phyloP scores from a whole-genome alignment of 1,140 invertebrate species.

The Ostrea denselamellosa region DNA sequence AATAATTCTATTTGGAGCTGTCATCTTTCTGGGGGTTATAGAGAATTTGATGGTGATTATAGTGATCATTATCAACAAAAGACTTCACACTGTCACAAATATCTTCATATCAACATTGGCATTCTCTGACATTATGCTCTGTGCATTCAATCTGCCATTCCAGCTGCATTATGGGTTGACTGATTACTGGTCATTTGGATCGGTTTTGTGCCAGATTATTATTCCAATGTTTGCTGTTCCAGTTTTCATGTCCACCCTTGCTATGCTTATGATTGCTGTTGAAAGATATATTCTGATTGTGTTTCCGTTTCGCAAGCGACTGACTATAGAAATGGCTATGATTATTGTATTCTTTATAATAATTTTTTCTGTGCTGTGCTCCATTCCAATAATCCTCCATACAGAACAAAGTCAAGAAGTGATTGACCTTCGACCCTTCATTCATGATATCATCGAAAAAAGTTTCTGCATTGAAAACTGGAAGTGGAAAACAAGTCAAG shows the following conservation, averaged over 20 bases:
- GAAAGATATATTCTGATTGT: constrained; percentile 85
- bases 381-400: constrained; percentile 74
- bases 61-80: constrained; percentile 91
- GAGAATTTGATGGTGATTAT: constrained; percentile 92
- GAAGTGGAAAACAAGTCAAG: constrained; percentile 61
- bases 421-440: constrained; percentile 59
- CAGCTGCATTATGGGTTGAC: constrained; percentile 90
- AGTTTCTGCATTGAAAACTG: constrained; percentile 74
- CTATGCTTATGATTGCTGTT: constrained; percentile 85
- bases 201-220: constrained; percentile 72
- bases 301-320: constrained; percentile 80
- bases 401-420: constrained; percentile 55
- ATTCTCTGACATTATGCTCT: constrained; percentile 95
- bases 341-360: constrained; percentile 64
- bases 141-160: constrained; percentile 90
- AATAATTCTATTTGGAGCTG: constrained; percentile 73
- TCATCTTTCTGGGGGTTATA: constrained; percentile 76
- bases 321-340: constrained; percentile 70
- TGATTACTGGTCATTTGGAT: constrained; percentile 89
- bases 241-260: constrained; percentile 85
- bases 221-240: constrained; percentile 81
- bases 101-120: constrained; percentile 98
- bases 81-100: constrained; percentile 98
- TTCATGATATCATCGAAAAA: constrained; percentile 58
- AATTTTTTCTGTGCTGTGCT: constrained; percentile 67